Percentiles rank a stretch among this genome's conserved stretches.
Conservation (phyloP, 2,888 invertebrate genomes). For the Rhingia rostrata region DNA sequence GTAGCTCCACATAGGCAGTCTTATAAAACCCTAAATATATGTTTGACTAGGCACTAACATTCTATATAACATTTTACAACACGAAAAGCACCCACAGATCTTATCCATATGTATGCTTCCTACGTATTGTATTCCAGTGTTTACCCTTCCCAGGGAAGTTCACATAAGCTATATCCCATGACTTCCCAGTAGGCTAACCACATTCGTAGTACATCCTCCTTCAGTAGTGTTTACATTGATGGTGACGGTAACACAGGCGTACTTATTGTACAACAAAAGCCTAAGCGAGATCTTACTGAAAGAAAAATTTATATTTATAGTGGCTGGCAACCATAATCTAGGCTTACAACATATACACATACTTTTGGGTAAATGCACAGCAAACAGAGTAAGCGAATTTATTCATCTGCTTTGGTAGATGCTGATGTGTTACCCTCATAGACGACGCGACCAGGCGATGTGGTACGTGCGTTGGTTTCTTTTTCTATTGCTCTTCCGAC, state of each 20-base stretch:
- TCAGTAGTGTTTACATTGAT: slow-evolving; percentile 35
- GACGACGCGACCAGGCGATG: slow-evolving; percentile 26
- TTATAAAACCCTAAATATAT: background rate
- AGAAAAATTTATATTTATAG: slow-evolving; percentile 69
- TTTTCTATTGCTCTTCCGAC: slow-evolving; percentile 48
- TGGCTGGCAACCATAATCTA: slow-evolving; percentile 67
- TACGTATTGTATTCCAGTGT: slow-evolving; percentile 27
- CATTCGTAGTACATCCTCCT: slow-evolving; percentile 59
- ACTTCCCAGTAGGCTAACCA: slow-evolving; percentile 63
- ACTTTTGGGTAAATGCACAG: slow-evolving; percentile 60
- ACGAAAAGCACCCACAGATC: slow-evolving; percentile 30
- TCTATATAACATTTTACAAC: slow-evolving; percentile 12
- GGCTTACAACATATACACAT: slow-evolving; percentile 56
- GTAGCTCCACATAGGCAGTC: background rate
- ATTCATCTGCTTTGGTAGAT: slow-evolving; percentile 46
- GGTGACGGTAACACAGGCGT: slow-evolving; percentile 49
- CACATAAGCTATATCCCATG: slow-evolving; percentile 62
- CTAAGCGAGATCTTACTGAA: slow-evolving; percentile 50
- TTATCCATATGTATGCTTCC: background rate
- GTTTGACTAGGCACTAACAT: too few species aligned
- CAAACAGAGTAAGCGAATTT: slow-evolving; percentile 66
- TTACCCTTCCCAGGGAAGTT: slow-evolving; percentile 54
- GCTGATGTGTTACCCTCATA: slow-evolving; percentile 45
- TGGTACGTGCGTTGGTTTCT: slow-evolving; percentile 60
- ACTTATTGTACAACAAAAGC: slow-evolving; percentile 50